Evolutionary conservation across 2,888 invertebrate genomes (phyloP).

Genomic region (Pogonocherus hispidulus): DNA sequence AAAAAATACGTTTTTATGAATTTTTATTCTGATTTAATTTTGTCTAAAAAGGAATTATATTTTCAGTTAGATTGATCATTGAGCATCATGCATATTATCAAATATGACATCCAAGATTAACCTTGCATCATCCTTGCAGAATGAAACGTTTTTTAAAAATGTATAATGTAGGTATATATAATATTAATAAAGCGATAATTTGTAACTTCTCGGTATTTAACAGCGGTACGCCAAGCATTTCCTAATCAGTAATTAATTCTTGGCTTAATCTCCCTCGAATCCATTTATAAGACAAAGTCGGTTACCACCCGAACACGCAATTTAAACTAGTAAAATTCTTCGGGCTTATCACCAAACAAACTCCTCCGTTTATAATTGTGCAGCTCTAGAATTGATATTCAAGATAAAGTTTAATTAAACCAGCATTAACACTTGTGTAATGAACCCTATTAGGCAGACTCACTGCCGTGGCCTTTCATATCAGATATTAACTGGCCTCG

Average conservation of each 20-base stretch:
- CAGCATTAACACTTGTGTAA: not conserved
- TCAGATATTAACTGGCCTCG: not conserved
- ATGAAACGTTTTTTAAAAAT: too few relatives aligned
- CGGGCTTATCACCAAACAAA: not conserved
- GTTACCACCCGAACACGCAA: not conserved
- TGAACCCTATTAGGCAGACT: not conserved
- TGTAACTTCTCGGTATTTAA: too few relatives aligned
- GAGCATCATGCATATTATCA: too few relatives aligned
- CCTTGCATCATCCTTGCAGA: too few relatives aligned
- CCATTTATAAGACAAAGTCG: not conserved
- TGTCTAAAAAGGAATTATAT: too few relatives aligned
- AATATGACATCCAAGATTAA: too few relatives aligned
- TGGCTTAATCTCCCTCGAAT: not conserved
- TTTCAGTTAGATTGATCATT: too few relatives aligned
- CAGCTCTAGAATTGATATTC: not conserved
- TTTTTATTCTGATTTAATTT: too few relatives aligned
- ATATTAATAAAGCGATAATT: too few relatives aligned
- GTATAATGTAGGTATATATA: too few relatives aligned
- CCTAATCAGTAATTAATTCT: not conserved
- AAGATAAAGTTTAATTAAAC: not conserved
- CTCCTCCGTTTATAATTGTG: not conserved
- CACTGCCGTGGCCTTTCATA: not conserved
- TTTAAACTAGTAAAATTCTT: not conserved
- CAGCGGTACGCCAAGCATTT: too few relatives aligned
- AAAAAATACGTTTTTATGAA: too few relatives aligned